Evolutionary conservation across 2,888 invertebrate species (phyloP), one percentile per base, ranked within the genome.

Genomic region (Apotomis turbidana): DNA sequence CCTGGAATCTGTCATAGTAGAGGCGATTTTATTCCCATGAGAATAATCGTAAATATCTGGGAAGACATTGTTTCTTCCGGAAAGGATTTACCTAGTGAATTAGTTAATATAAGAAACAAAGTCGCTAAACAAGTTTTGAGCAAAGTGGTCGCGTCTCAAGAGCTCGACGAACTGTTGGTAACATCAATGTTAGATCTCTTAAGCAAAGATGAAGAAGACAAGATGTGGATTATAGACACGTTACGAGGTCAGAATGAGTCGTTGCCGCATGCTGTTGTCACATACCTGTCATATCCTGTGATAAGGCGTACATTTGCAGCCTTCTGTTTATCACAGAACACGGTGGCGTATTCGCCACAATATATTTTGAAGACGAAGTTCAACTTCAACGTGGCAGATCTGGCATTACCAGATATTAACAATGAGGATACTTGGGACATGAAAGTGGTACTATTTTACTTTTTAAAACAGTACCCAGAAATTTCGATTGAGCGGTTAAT

Each of bases 351-450:
- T 77, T 88, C 91, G 60, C 92, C 93, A 57, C 89, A 90, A 73
- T 86, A 90, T 74, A 82, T 90, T 62, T 81, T 93, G 5, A 91
- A 91, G 79, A 81, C 84, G 3, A 93, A 91, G 80, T 93, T 91
- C 76, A 90, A 91, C 77, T 90, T 93, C 13, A 89, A 90, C 80
- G 83, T 93, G 71, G 83, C 88, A 27, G 91, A 93, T 75, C 84
- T 93, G 73, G 85, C 88, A 68, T 80, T 92, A 61, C 88, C 91
- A n/a, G 92, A 91, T 78, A 87, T 84, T 74, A 88, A 85, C 52
- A 64, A 46, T 27, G 93, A 93, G 82, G 91, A 91, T 82, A 93
- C 93, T 27, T 92, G 91, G 91, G 91, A 93, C 83, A 88, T 87
- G 0, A 92, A 93, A 84, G 87, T 91, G 46, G 82, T 93, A 70